phyloP scores from a whole-genome alignment of 2,113 vertebrate genomes.

The Oreochromis aureus region DNA sequence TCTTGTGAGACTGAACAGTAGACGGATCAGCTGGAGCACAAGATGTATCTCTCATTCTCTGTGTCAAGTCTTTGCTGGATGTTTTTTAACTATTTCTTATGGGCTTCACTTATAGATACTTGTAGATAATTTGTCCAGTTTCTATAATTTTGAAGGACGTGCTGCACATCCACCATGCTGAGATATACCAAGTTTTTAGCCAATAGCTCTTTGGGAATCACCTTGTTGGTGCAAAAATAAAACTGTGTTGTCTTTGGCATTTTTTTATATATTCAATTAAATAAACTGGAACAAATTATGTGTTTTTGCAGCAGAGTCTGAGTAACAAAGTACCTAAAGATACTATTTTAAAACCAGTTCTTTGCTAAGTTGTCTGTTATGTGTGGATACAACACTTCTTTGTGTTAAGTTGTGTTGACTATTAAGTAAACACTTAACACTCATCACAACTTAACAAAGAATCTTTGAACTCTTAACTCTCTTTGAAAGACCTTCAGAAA shows the following conservation, averaged over 20 bases:
- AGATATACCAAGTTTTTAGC: neutral
- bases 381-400: neutral
- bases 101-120: neutral
- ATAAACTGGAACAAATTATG: neutral
- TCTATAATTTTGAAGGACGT: neutral
- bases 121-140: neutral
- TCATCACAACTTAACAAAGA: neutral
- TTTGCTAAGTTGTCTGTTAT: neutral
- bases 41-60: fast-evolving
- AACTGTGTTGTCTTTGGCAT: neutral
- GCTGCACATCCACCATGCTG: neutral
- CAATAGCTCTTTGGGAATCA: neutral
- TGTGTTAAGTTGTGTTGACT: fast-evolving
- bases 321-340: neutral
- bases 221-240: neutral
- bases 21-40: fast-evolving
- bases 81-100: neutral
- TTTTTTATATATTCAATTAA: neutral
- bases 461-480: neutral
- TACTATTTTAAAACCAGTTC: neutral
- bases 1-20: neutral
- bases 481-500: neutral
- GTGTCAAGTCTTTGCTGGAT: neutral
- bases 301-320: neutral
- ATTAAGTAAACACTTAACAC: neutral